Base-by-base conservation (phyloP, 2,113 vertebrate species). In the Zapornia atra region DNA sequence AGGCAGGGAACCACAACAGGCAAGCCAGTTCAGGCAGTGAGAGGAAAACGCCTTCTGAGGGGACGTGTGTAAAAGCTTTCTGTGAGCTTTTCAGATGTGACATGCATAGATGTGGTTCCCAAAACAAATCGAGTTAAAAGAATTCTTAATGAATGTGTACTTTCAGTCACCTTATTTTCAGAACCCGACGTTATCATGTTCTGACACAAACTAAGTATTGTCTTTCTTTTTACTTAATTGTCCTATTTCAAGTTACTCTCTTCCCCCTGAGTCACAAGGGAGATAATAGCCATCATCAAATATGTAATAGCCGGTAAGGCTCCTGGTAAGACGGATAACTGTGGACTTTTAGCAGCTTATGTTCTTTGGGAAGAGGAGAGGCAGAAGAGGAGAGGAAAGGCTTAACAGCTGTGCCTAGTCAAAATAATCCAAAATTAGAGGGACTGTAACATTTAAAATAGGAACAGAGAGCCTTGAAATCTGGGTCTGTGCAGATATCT, bases 371-470 rank as follows among this genome's bases (percentile, higher is more conserved):
- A 36, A 95, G 25, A 76, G 53, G 28, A 71, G 40, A 44, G 64
- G 59, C 53, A 92, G 60, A 86, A 83, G 68, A 90, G 90, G 53
- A 95, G 12, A 87, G 44, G 34, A 91, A 93, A 71, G 81, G 42
- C 79, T 94, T 64, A 92, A 71, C 93, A 96, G 77, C 93, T 96
- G 82, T 85, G 86, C 75, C 87, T 90, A 89, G 88, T 91, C 93
- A 92, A 92, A 96, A 96, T 90, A 92, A 94, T 89, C 83, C 85
- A 89, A 94, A 96, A 94, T 95, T 94, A 94, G 86, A 97, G 79
- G 84, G 78, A 79, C 65, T 94, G 87, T 90, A 97, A 95, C 87
- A 96, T 90, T 94, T 92, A 90, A 95, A 97, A 94, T 64, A 90
- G 94, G 79, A 91, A 93, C 65, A 86, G 69, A 48, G 57, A 79